Evolutionary conservation across 1,140 invertebrate species (phyloP), one percentile per base, ranked within the genome.

Genomic region (Paracyclopina nana): DNA sequence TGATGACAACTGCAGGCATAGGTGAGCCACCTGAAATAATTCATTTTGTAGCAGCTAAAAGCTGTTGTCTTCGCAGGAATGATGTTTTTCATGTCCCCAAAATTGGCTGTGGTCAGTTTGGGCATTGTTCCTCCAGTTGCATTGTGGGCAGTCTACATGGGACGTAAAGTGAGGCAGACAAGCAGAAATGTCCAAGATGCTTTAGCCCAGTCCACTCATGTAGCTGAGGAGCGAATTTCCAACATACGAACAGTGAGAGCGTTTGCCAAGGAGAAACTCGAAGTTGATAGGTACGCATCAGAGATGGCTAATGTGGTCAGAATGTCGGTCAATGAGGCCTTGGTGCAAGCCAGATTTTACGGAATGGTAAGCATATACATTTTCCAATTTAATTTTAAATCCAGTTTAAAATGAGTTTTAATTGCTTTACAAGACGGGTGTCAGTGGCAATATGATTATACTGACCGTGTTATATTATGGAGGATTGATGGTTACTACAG

Each of bases 211-310:
- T 73, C 86, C 26, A 87, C 82, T 53, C 75, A 87, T 63, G 73
- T 78, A 20, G 86, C 86, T 0, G 88, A 96, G 67, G 91, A 98
- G 61, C 79, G 79, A 57, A 81, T 97, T 38, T 76, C 80, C 22
- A 95, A 92, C 61, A 82, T 97, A 53, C 73, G 88, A 58, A 95
- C 90, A 4, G 90, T 98, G 0, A 81, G 91, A 66, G 77, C 79
- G 1, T 94, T 96, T 63, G 82, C 78, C 2, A 79, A 86, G 59
- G 90, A 96, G 62, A 56, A 68, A 3, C 73, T 71, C 54, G 91
- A 96, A 69, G 72, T 77, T 22, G 56, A 69, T 18, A 61, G 65
- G 0, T 96, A 91, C 59, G 67, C 68, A 42, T 56, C 63, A 1
- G 77, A 78, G 57, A 75, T 95, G 38, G 61, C 76, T 16, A 65